phyloP scores from a whole-genome alignment of 2,113 vertebrate species.

The Antidorcas marsupialis region DNA sequence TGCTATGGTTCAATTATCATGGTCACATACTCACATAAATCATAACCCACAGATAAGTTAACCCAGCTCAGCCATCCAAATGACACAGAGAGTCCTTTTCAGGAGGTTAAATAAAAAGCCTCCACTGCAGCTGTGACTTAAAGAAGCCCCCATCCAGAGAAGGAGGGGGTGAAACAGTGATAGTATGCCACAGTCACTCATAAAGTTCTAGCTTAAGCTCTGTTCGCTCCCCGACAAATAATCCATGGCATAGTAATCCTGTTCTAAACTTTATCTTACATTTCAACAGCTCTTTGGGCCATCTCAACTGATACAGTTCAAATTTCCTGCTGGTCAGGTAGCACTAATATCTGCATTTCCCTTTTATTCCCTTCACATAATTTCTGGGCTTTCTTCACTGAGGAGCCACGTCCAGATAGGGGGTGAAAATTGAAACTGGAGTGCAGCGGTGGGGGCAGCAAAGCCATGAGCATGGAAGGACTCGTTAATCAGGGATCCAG shows the following conservation, averaged over 20 bases:
- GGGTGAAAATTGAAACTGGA: constrained; percentile 29
- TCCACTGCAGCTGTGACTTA: constrained; percentile 66
- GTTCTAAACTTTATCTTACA: constrained; percentile 77
- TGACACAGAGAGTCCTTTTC: neutral
- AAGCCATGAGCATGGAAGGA: constrained; percentile 51
- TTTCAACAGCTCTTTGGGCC: constrained; percentile 79
- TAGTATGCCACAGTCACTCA: constrained; percentile 66
- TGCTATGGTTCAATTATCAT: neutral
- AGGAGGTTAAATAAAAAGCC: neutral
- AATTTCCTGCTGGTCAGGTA: constrained; percentile 81
- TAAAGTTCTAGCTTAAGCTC: constrained; percentile 73
- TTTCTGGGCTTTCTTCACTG: constrained; percentile 56
- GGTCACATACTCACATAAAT: neutral
- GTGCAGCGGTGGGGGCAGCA: constrained; percentile 35
- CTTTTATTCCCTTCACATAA: constrained; percentile 54
- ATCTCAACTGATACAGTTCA: constrained; percentile 73
- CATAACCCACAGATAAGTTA: neutral
- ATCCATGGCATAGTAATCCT: constrained; percentile 73
- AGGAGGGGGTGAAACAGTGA: constrained; percentile 69
- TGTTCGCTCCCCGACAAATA: constrained; percentile 38
- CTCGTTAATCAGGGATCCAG: constrained; percentile 64
- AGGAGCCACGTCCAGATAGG: constrained; percentile 62
- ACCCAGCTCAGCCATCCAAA: neutral
- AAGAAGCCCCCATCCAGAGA: constrained; percentile 63
- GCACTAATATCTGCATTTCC: constrained; percentile 72